phyloP scores from a whole-genome alignment of 1,140 invertebrate species.

The Calliopsis andreniformis region DNA sequence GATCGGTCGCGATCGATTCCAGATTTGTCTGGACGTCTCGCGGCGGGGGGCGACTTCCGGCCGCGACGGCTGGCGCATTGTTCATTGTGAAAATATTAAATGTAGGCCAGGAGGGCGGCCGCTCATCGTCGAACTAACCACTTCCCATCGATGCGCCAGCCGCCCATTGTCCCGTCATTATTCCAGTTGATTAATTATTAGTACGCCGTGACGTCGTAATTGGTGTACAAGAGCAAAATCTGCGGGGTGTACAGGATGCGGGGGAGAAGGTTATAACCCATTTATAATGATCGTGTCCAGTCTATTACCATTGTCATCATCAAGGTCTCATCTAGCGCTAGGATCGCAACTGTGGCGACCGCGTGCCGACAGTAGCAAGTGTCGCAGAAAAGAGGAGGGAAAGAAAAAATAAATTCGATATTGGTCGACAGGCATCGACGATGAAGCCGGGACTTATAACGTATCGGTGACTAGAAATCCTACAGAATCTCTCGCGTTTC shows the following conservation, averaged over 20 bases:
- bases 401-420: neutral
- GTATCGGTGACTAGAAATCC: slow-evolving; percentile 31
- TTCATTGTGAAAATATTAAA: slow-evolving; percentile 69
- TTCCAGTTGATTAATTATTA: slow-evolving; percentile 79
- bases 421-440: neutral
- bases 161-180: slow-evolving; percentile 79
- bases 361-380: neutral
- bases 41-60: slow-evolving; percentile 9
- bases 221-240: slow-evolving; percentile 75
- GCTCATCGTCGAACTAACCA: slow-evolving; percentile 72
- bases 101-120: slow-evolving; percentile 77
- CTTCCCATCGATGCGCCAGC: slow-evolving; percentile 73
- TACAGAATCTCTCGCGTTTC: neutral
- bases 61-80: slow-evolving; percentile 10
- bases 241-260: slow-evolving; percentile 76
- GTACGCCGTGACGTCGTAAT: slow-evolving; percentile 77
- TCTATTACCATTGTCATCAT: slow-evolving; percentile 73
- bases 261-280: slow-evolving; percentile 76
- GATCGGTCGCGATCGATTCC: slow-evolving; percentile 2
- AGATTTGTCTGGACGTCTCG: neutral
- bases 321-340: slow-evolving; percentile 68
- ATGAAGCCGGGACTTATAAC: neutral
- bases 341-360: slow-evolving; percentile 12
- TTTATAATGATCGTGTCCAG: slow-evolving; percentile 73
- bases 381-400: neutral